Evolutionary conservation across 2,797 vertebrate species (phyloP), one percentile per base, ranked within the genome.

Genomic region (Phrynocephalus forsythii): DNA sequence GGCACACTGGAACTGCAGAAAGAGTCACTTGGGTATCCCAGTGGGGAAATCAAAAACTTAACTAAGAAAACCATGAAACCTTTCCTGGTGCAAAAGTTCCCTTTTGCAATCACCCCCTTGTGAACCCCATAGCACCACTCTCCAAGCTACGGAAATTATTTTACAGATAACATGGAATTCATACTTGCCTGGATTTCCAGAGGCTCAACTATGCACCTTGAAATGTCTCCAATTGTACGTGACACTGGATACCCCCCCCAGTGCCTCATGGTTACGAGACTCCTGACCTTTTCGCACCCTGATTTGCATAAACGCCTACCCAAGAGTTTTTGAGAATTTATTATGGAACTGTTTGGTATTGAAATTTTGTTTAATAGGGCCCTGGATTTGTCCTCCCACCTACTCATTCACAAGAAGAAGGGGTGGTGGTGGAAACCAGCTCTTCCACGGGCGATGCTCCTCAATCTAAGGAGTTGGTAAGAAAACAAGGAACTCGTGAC

Each of bases 71-170:
- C 50, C 73, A 69, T n/a, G 38, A 22, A 48, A 52, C 63, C 15
- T 7, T 22, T 79, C 30, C 3, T 6, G 3, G 33, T 0, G 0
- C 5, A 80, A 24, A 0, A 0, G 86, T 7, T 1, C 28, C 22
- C 13, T 83, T 22, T 28, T 3, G n/a, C 2, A 69, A 15, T 11
- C 56, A 75, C 76, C 30, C 48, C 33, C 83, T 3, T 30, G 16
- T 9, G 9, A 18, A 38, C 24, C 8, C 9, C 33, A 1, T 9
- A 7, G 60, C 9, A 1, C 33, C 11, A 30, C 0, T 33, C 2
- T 33, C 11, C 22, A 26, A 2, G n/a, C 28, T 33, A 38, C n/a
- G 1, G 2, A 67, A n/a, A 44, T 52, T 78, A 0, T 0, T 81
- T 60, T 16, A 56, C 50, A 79, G 30, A 75, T 68, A 87, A 67